Evolutionary conservation across 2,888 invertebrate genomes (phyloP).

Genomic region (Cheilosia soror): DNA sequence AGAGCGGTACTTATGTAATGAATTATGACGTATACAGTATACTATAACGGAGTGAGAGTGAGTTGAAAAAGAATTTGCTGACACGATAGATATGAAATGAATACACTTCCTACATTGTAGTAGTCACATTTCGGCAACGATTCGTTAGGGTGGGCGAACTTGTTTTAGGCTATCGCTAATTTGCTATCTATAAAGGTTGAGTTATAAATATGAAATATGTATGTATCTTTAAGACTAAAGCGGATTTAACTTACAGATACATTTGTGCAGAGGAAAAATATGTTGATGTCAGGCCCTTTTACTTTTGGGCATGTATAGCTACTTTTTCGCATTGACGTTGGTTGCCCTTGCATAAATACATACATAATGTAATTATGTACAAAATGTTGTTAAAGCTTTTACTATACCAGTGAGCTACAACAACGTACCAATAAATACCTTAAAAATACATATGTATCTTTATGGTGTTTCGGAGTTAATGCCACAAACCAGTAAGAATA

Average conservation of each 20-base stretch:
- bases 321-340: too few species aligned
- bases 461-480: too few species aligned
- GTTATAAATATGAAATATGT: too few species aligned
- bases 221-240: not conserved
- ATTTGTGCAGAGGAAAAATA: not conserved
- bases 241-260: not conserved
- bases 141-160: not conserved
- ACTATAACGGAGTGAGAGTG: not conserved
- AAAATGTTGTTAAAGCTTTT: too few species aligned
- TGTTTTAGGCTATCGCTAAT: constrained; percentile 26
- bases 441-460: too few species aligned
- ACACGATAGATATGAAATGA: constrained; percentile 23
- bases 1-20: constrained; percentile 51
- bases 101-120: not conserved
- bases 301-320: too few species aligned
- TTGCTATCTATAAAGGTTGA: not conserved
- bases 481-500: too few species aligned
- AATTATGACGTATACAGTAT: constrained; percentile 30
- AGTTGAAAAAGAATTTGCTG: constrained; percentile 9
- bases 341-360: too few species aligned
- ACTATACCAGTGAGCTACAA: too few species aligned
- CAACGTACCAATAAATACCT: too few species aligned
- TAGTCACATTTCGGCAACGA: constrained; percentile 4
- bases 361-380: too few species aligned
- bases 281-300: too few species aligned